Base-by-base conservation (phyloP, 2,797 vertebrate genomes). In the Eulemur rubriventer region DNA sequence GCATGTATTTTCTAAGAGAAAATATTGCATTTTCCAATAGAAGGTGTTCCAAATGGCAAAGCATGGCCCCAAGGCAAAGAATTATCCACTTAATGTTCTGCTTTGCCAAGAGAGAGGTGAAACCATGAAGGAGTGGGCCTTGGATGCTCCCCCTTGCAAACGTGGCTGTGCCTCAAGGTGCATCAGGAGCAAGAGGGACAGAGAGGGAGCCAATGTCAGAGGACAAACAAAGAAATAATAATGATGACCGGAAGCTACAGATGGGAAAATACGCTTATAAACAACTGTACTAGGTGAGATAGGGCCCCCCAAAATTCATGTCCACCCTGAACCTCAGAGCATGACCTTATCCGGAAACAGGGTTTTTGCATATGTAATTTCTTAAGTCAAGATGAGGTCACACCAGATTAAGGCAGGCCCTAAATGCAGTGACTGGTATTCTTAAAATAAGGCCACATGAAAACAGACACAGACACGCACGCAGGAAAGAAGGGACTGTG, bases 1-100 rank as follows among this genome's bases (percentile, higher is more conserved):
- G 94, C 89, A 78, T 93, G 35, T 84, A 50, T 87, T 96, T 96
- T 89, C 79, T 84, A 83, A 75, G 76, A 92, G 78, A 96, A 95
- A 92, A 89, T 28, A 89, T 6, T 65, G 35, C 20, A 73, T 91
- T 97, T 96, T 82, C 65, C 28, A 83, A 79, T 38, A 35, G 38
- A 79, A 83, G 91, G 61, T 78, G 59, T 93, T 91, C 80, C 69
- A 91, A 95, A 89, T 67, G n/a, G n/a, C 52, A 91, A 82, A 89
- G 41, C 70, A 67, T 26, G 63, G 72, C 13, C n/a, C 33, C 22
- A 61, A 8, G 38, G 52, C 26, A 83, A 78, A 94, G 86, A 96
- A 91, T 89, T 35, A 84, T 59, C 67, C 63, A 43, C 55, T 67
- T 6, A 7, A 13, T 26, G 33, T 43, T 70, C 67, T 55, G n/a